Percentiles rank a stretch among this genome's conserved stretches.
phyloP scores from a whole-genome alignment of 1,140 invertebrate genomes.

The Dreissena rostriformis region DNA sequence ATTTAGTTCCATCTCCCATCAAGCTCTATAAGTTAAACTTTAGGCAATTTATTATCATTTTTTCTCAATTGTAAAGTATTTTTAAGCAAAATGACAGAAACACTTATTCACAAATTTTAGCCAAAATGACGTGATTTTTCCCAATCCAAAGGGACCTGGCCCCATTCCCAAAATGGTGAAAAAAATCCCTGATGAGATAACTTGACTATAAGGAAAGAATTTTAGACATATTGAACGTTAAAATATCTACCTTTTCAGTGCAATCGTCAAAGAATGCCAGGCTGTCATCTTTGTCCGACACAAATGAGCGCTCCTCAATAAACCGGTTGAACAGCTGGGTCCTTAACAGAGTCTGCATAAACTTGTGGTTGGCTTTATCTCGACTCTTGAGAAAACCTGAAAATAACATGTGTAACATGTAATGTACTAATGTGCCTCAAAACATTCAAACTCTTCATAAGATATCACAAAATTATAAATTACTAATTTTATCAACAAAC shows the following conservation, averaged over 20 bases:
- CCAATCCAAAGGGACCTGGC: too few species aligned
- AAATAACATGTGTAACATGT: conserved; percentile 49
- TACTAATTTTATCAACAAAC: too few species aligned
- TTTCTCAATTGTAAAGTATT: too few species aligned
- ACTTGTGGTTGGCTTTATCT: conserved; percentile 94
- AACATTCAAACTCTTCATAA: too few species aligned
- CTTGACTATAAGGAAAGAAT: not conserved
- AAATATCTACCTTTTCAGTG: conserved; percentile 86
- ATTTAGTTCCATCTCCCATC: too few species aligned
- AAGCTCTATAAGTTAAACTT: too few species aligned
- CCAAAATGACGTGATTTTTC: too few species aligned
- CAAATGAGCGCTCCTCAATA: conserved; percentile 99
- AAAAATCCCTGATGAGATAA: not conserved
- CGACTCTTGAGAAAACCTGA: conserved; percentile 85
- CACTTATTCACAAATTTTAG: too few species aligned
- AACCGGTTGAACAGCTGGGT: conserved; percentile 99
- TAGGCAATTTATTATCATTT: too few species aligned
- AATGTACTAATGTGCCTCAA: not conserved
- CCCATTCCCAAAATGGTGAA: too few species aligned
- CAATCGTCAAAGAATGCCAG: conserved; percentile 99
- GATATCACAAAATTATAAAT: too few species aligned
- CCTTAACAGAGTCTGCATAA: conserved; percentile 93
- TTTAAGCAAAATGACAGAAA: too few species aligned
- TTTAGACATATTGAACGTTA: not conserved
- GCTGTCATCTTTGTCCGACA: conserved; percentile 96